These are phyloP conservation scores for Lynx canadensis DNA, from an alignment of 2,113 vertebrate genomes.

Conservation along the genomic window DNA sequence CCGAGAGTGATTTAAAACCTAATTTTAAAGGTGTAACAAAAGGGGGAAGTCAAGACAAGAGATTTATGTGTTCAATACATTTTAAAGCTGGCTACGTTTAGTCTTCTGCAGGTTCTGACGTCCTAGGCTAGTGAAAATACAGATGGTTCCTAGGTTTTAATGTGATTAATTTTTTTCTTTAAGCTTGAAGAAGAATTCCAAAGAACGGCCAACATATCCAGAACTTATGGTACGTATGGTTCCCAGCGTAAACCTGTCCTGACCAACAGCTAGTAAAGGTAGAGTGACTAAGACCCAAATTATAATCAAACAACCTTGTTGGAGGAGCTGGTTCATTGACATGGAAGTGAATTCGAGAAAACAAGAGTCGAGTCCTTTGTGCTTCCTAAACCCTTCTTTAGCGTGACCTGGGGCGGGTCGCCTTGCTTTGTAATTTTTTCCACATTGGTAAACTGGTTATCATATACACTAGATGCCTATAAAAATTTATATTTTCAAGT, in stretches of 20 bases:
- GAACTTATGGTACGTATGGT: conserved; percentile 95
- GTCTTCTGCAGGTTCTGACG: conserved; percentile 25
- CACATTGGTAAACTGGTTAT: not conserved
- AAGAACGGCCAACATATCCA: conserved; percentile 96
- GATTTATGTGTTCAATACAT: not conserved
- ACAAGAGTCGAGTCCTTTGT: not conserved
- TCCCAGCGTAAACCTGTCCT: not conserved
- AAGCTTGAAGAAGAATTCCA: conserved; percentile 99
- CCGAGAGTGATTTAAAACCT: not conserved
- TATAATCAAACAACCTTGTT: not conserved
- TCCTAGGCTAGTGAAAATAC: conserved; percentile 11
- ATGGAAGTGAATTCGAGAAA: not conserved
- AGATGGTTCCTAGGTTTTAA: conserved; percentile 33
- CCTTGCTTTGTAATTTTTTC: not conserved
- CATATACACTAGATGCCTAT: not conserved
- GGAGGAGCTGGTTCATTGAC: not conserved
- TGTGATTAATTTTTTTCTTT: conserved; percentile 56
- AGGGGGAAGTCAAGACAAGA: not conserved
- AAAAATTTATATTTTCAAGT: not conserved
- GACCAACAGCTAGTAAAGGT: not conserved
- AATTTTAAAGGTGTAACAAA: not conserved
- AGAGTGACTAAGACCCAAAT: not conserved
- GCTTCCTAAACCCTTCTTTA: not conserved
- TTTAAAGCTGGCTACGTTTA: not conserved
- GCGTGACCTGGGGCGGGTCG: not conserved